A percentile compares a stretch with the other conserved stretches of the same genome.
Conservation (phyloP, 30 jellyfish, hydroid and myxozoan species). For the Aurelia sp. region DNA sequence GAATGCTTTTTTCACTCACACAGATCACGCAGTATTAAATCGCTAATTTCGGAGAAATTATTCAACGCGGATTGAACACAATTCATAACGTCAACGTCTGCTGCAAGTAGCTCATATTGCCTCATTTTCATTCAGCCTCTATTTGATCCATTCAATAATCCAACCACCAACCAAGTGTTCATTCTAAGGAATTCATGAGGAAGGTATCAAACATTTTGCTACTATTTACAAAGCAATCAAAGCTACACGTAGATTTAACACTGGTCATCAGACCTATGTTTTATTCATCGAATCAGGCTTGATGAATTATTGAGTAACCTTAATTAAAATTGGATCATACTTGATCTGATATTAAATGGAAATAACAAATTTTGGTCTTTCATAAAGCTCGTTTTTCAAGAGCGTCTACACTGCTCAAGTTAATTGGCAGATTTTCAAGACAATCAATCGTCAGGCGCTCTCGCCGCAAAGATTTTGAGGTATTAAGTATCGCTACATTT, state of each 20-base stretch:
- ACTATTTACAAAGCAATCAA: background rate
- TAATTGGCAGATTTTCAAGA: conserved; percentile 60
- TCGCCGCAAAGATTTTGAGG: conserved; percentile 58
- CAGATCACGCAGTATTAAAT: too few relatives aligned
- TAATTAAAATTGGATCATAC: conserved; percentile 50
- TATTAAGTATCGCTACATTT: conserved; percentile 49
- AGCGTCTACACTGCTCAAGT: conserved; percentile 44
- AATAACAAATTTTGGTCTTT: conserved; percentile 58
- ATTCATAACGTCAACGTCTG: background rate
- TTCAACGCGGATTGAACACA: too few relatives aligned
- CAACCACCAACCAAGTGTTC: too few relatives aligned
- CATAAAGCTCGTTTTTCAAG: conserved; percentile 50
- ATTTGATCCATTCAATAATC: background rate
- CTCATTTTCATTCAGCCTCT: background rate
- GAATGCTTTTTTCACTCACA: too few relatives aligned
- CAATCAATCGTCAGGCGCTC: conserved; percentile 25
- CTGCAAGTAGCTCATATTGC: background rate
- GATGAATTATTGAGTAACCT: conserved; percentile 43
- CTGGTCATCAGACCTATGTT: conserved; percentile 7
- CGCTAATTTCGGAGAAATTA: too few relatives aligned
- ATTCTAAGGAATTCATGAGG: background rate
- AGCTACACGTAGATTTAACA: conserved; percentile 20
- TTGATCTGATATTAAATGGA: conserved; percentile 50
- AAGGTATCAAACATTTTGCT: background rate
- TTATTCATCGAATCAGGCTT: conserved; percentile 41